Conservation (phyloP, 2,797 vertebrate genomes). For the Smutsia gigantea region DNA sequence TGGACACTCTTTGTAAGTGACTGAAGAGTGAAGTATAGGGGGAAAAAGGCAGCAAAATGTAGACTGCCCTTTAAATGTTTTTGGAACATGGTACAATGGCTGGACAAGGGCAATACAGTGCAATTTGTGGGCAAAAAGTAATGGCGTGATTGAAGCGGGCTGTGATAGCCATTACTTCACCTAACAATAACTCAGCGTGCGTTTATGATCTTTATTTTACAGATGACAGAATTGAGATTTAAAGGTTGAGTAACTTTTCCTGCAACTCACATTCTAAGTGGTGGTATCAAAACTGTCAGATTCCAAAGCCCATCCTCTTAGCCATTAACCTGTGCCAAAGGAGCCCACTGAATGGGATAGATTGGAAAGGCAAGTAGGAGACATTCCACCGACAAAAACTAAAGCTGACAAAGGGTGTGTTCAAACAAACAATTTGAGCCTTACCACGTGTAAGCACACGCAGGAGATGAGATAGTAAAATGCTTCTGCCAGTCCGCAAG, state of each 20-base stretch:
- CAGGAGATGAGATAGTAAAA: not conserved
- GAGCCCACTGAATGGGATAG: not conserved
- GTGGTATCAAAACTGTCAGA: not conserved
- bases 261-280: not conserved
- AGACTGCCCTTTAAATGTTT: not conserved
- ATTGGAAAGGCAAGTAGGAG: not conserved
- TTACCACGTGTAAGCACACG: not conserved
- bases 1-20: not conserved
- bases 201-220: not conserved
- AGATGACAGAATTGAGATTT: not conserved
- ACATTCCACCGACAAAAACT: not conserved
- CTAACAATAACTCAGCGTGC: not conserved
- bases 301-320: not conserved
- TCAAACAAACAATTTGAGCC: not conserved
- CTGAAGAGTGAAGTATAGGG: not conserved
- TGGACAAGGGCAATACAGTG: not conserved
- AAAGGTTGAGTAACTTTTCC: not conserved
- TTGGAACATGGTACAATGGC: not conserved
- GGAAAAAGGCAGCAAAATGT: not conserved
- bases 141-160: not conserved
- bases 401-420: not conserved
- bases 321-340: not conserved
- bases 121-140: not conserved
- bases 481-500: not conserved
- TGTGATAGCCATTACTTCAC: not conserved